These are phyloP conservation scores for Atta cephalotes DNA, from an alignment of 1,140 invertebrate species.

Conservation along the genomic window DNA sequence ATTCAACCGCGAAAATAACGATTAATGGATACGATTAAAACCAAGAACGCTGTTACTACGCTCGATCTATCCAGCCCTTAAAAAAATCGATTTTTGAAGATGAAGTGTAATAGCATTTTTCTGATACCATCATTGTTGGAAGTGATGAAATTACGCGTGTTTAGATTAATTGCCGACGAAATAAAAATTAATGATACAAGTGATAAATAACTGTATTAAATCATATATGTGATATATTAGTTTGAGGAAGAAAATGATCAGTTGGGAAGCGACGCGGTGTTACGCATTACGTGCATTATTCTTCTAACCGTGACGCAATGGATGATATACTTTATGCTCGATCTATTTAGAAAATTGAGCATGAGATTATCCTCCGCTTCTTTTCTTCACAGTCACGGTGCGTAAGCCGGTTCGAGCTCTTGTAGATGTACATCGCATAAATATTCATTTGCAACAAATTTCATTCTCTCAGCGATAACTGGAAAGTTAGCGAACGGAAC, in stretches of 20 bases:
- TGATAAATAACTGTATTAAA: neutral
- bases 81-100: constrained; percentile 55
- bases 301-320: neutral
- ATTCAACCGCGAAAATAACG: constrained; percentile 43
- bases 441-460: constrained; percentile 73
- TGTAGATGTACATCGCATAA: constrained; percentile 50
- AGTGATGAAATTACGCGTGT: constrained; percentile 26
- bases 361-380: neutral
- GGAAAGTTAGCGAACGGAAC: constrained; percentile 28
- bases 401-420: constrained; percentile 26
- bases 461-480: constrained; percentile 53
- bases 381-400: constrained; percentile 17
- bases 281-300: constrained; percentile 11
- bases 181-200: constrained; percentile 44
- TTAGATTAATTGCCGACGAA: neutral
- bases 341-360: constrained; percentile 36
- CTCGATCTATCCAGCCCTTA: neutral
- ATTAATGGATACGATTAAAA: constrained; percentile 58
- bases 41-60: constrained; percentile 20
- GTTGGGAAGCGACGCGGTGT: neutral
- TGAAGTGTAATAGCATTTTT: constrained; percentile 19
- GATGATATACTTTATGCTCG: constrained; percentile 15
- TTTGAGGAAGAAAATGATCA: constrained; percentile 4
- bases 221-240: neutral
- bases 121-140: neutral